Percentiles rank a stretch among this genome's conserved stretches.
These are phyloP conservation scores for Notarius lentiginosus DNA, from an alignment of 2,113 vertebrate genomes.

Conservation along the genomic window DNA sequence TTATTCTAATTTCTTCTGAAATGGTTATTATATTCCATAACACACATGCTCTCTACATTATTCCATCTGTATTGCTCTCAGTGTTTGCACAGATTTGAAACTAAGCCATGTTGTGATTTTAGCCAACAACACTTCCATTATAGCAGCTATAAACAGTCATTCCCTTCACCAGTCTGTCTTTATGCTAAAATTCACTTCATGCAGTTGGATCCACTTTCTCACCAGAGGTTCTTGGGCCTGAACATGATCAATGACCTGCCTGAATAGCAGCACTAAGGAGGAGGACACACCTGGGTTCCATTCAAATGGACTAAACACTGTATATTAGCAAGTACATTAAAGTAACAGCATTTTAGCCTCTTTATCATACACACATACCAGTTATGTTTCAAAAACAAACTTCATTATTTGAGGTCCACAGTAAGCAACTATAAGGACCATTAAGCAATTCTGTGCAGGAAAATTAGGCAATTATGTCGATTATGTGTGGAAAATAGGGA, in stretches of 20 bases:
- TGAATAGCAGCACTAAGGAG: background rate
- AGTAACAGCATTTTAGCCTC: background rate
- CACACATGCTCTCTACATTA: background rate
- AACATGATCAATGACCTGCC: background rate
- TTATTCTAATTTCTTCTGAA: slow-evolving; percentile 12
- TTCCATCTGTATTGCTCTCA: background rate
- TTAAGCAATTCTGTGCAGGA: background rate
- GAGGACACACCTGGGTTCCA: background rate
- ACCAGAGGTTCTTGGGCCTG: background rate
- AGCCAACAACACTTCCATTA: background rate
- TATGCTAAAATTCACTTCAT: background rate
- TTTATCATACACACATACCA: background rate
- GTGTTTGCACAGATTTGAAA: background rate
- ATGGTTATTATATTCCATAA: slow-evolving; percentile 11
- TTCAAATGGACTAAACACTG: background rate
- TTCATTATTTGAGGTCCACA: background rate
- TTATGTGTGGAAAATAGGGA: background rate
- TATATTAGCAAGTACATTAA: background rate
- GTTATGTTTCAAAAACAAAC: background rate
- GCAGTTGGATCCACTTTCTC: background rate
- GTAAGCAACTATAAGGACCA: background rate
- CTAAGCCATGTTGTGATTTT: background rate
- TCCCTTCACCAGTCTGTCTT: background rate
- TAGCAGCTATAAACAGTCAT: background rate
- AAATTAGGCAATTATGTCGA: too few relatives aligned